These are phyloP conservation scores for Prostheceraeus crozeri DNA, from an alignment of 2,888 invertebrate species.

Conservation along the genomic window DNA sequence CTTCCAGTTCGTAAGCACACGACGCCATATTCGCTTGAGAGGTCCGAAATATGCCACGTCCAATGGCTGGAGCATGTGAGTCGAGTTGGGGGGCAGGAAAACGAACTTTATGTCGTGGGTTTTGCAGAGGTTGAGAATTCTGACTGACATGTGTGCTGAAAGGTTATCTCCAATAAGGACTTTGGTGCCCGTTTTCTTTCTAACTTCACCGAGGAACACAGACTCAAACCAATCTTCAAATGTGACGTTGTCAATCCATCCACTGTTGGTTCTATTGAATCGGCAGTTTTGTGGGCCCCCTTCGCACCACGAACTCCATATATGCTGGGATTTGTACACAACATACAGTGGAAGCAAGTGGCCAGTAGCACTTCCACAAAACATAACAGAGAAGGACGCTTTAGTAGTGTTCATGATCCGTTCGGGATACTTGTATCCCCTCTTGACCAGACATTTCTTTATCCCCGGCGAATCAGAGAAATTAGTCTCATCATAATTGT, in stretches of 20 bases:
- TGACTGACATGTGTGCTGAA: not conserved
- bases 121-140: not conserved
- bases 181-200: not conserved
- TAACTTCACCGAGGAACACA: not conserved
- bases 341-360: slow-evolving; percentile 10
- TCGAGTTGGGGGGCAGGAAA: slow-evolving; percentile 41
- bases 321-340: slow-evolving; percentile 4
- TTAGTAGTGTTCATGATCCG: slow-evolving; percentile 6
- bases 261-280: not conserved
- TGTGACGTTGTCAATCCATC: slow-evolving; percentile 17
- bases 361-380: slow-evolving; percentile 11
- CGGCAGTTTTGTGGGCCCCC: slow-evolving; percentile 1
- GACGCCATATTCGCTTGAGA: slow-evolving; percentile 40
- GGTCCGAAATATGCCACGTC: slow-evolving; percentile 41
- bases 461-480: too few relatives aligned
- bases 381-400: slow-evolving; percentile 5
- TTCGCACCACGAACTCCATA: not conserved
- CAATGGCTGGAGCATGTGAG: slow-evolving; percentile 42
- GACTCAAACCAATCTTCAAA: slow-evolving; percentile 1
- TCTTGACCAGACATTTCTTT: too few relatives aligned
- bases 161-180: slow-evolving; percentile 20
- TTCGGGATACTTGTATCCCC: too few relatives aligned
- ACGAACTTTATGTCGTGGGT: slow-evolving; percentile 15
- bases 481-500: too few relatives aligned
- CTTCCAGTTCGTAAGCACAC: slow-evolving; percentile 30